A percentile compares a stretch with the other conserved stretches of the same genome.
These are phyloP conservation scores for Ecdyonurus torrentis DNA, from an alignment of 2,888 invertebrate species.

Conservation along the genomic window DNA sequence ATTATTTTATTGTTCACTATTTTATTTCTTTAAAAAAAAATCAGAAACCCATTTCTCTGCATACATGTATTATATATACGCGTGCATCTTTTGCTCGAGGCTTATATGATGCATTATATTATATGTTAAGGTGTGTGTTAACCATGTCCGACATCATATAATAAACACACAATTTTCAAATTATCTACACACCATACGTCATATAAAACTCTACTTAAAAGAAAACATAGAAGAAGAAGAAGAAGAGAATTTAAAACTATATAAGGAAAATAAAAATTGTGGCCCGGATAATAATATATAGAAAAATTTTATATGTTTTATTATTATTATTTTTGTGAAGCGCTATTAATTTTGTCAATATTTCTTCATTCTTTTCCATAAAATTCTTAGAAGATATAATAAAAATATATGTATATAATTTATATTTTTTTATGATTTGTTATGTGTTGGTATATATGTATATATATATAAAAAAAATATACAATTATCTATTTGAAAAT, in stretches of 20 bases:
- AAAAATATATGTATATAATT: not conserved
- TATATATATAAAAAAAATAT: not conserved
- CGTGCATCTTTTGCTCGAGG: no score
- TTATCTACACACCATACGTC: not conserved
- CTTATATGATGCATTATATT: no score
- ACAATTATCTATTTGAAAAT: not conserved
- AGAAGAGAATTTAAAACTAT: not conserved
- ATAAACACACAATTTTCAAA: not conserved
- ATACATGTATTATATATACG: no score
- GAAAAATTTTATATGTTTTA: no score
- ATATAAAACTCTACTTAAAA: not conserved
- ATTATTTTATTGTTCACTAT: no score
- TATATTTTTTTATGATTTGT: not conserved
- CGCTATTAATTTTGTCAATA: not conserved
- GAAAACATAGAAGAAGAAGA: not conserved
- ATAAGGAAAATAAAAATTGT: not conserved
- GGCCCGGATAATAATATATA: no score
- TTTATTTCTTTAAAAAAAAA: no score
- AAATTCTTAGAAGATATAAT: not conserved
- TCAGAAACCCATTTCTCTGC: no score
- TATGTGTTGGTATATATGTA: not conserved
- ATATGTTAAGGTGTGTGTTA: no score
- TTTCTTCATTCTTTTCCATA: no score
- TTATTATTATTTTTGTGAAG: no score
- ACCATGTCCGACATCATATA: no score